These are phyloP conservation scores for Drosophila tripunctata DNA, from an alignment of 2,888 invertebrate species.

Conservation along the genomic window DNA sequence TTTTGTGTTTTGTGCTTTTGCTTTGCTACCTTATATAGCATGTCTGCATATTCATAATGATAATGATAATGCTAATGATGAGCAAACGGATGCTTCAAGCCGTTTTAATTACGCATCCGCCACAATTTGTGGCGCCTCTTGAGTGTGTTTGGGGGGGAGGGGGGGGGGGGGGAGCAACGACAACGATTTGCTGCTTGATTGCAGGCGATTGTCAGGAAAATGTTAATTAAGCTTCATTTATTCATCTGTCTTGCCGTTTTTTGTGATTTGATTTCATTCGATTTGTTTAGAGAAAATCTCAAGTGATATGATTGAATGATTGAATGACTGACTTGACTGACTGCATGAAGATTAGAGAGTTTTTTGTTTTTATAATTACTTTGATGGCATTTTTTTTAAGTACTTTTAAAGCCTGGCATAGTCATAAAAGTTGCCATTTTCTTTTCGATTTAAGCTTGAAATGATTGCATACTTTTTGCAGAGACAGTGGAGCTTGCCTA, in stretches of 20 bases:
- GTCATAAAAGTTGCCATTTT: not conserved
- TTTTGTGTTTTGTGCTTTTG: slow-evolving; percentile 2
- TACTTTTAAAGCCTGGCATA: slow-evolving; percentile 8
- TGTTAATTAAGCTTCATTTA: slow-evolving; percentile 69
- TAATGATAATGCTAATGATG: slow-evolving; percentile 43
- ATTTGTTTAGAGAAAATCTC: slow-evolving; percentile 33
- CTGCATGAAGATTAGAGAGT: slow-evolving; percentile 43
- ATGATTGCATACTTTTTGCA: slow-evolving; percentile 11
- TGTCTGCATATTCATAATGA: slow-evolving; percentile 67
- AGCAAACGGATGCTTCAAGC: slow-evolving; percentile 63
- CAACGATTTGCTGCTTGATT: not conserved
- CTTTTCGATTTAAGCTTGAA: not conserved
- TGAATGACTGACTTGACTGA: not conserved
- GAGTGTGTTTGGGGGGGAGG: slow-evolving; percentile 5
- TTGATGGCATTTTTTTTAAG: slow-evolving; percentile 14
- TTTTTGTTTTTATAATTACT: slow-evolving; percentile 13
- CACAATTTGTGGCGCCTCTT: slow-evolving; percentile 34
- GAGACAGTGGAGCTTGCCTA: slow-evolving; percentile 2
- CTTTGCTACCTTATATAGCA: too few species aligned
- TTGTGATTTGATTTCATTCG: slow-evolving; percentile 4
- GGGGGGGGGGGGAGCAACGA: not conserved
- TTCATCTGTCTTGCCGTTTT: slow-evolving; percentile 54
- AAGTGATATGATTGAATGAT: slow-evolving; percentile 13
- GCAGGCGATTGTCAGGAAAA: slow-evolving; percentile 63
- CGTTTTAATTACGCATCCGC: slow-evolving; percentile 66